phyloP scores from a whole-genome alignment of 2,888 invertebrate species.

The Drosophila anomelani region DNA sequence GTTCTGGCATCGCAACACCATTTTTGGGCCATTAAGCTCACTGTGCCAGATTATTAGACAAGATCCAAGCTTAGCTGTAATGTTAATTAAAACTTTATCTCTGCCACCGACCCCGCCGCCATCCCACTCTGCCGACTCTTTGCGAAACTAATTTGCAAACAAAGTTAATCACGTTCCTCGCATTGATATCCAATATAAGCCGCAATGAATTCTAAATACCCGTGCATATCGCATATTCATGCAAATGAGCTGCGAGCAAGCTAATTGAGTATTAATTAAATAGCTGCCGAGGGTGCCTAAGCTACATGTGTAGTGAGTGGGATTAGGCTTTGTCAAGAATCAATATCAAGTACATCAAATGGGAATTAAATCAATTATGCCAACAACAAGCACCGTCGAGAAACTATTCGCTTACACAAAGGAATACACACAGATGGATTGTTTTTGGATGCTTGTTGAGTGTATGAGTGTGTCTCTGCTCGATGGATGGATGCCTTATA shows the following conservation, averaged over 20 bases:
- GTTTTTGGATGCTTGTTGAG: neutral
- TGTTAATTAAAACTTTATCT: conserved; percentile 71
- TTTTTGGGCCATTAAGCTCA: conserved; percentile 43
- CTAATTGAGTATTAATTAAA: conserved; percentile 76
- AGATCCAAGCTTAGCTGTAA: conserved; percentile 55
- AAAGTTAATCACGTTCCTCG: conserved; percentile 66
- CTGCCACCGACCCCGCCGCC: neutral
- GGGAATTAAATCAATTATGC: conserved; percentile 61
- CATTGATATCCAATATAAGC: conserved; percentile 54
- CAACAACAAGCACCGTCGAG: conserved; percentile 10
- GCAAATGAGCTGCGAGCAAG: conserved; percentile 61
- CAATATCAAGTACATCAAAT: conserved; percentile 35
- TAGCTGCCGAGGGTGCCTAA: conserved; percentile 37
- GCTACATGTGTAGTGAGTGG: conserved; percentile 56
- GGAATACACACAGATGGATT: conserved; percentile 13
- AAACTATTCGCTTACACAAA: conserved; percentile 18
- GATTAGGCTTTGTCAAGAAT: conserved; percentile 45
- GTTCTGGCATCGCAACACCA: conserved; percentile 13
- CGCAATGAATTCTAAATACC: conserved; percentile 52
- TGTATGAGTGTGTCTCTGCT: neutral
- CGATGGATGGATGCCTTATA: conserved; percentile 39
- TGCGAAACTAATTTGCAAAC: conserved; percentile 65
- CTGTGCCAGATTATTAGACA: conserved; percentile 40
- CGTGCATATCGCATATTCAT: conserved; percentile 65
- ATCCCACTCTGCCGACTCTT: conserved; percentile 2